Evolutionary conservation across 1,140 invertebrate species (phyloP).

Genomic region (Polypedilum vanderplanki): DNA sequence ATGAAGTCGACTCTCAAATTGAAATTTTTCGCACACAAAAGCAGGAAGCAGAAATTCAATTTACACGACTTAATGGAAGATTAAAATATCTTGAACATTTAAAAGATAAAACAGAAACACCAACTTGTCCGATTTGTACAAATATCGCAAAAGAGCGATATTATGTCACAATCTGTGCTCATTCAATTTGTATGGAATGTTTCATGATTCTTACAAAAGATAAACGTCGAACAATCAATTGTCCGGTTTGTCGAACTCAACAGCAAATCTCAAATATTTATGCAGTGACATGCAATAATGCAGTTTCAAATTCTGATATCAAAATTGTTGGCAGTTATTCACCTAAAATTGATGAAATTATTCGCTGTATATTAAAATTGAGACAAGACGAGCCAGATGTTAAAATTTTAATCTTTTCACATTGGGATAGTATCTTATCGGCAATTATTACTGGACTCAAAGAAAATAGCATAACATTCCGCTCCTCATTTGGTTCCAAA

Average conservation of each 20-base stretch:
- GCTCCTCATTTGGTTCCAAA: slow-evolving; percentile 40
- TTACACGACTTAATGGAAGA: slow-evolving; percentile 36
- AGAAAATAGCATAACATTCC: slow-evolving; percentile 53
- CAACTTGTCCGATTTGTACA: slow-evolving; percentile 66
- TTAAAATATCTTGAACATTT: slow-evolving; percentile 42
- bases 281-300: slow-evolving; percentile 36
- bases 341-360: slow-evolving; percentile 64
- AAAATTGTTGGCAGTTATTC: slow-evolving; percentile 55
- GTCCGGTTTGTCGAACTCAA: slow-evolving; percentile 59
- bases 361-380: slow-evolving; percentile 54
- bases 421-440: slow-evolving; percentile 58
- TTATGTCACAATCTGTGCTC: slow-evolving; percentile 41
- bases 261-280: slow-evolving; percentile 46
- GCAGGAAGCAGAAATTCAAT: slow-evolving; percentile 36
- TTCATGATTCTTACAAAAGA: slow-evolving; percentile 33
- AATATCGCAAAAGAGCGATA: slow-evolving; percentile 33
- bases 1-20: slow-evolving; percentile 34
- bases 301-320: slow-evolving; percentile 32
- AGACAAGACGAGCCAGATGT: slow-evolving; percentile 49
- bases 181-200: slow-evolving; percentile 39
- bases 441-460: slow-evolving; percentile 53
- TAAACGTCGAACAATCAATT: slow-evolving; percentile 39
- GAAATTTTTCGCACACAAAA: slow-evolving; percentile 35
- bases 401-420: slow-evolving; percentile 69
- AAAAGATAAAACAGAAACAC: slow-evolving; percentile 43